Conservation (phyloP, 2,797 vertebrate genomes). For the Artibeus lituratus region DNA sequence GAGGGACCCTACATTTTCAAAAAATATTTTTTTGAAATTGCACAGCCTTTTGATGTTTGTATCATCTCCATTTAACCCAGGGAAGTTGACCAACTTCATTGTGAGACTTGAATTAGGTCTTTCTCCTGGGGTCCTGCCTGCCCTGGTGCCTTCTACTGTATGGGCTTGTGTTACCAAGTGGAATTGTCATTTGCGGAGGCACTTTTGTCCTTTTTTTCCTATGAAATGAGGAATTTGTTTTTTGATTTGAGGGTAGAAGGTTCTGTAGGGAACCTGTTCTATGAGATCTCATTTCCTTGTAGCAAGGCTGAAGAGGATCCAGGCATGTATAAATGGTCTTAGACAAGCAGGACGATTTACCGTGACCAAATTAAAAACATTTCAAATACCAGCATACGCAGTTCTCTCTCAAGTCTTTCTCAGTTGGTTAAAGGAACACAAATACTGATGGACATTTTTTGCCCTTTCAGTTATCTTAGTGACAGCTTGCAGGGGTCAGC, state of each 20-base stretch:
- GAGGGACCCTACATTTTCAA: neutral
- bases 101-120: neutral
- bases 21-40: neutral
- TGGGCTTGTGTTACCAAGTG: neutral
- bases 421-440: neutral
- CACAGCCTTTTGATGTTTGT: neutral
- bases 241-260: neutral
- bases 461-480: neutral
- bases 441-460: neutral
- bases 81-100: neutral
- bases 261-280: neutral
- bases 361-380: neutral
- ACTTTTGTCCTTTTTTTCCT: neutral
- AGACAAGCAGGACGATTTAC: neutral
- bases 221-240: conserved; percentile 14
- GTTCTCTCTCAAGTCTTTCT: neutral
- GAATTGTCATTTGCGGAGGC: neutral
- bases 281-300: neutral
- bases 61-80: neutral
- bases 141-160: neutral
- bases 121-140: neutral
- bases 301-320: neutral
- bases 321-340: neutral
- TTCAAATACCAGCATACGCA: neutral
- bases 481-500: neutral